Base-by-base conservation (phyloP, 2,888 invertebrate species). In the Meloe dianella region DNA sequence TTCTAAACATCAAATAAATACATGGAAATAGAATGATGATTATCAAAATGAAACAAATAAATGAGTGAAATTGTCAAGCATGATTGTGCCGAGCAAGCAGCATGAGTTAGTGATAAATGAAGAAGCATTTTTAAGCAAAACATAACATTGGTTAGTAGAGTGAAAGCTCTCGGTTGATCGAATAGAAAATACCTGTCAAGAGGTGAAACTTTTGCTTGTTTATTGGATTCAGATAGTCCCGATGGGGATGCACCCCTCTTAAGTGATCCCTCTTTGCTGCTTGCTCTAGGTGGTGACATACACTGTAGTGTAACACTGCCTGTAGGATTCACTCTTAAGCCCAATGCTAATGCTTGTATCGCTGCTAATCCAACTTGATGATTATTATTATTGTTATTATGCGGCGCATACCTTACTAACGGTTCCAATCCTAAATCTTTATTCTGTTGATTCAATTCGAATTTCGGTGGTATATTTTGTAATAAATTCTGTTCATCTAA, bases 341-440 rank as follows among this genome's bases (percentile, higher is more conserved):
- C 84, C 64, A 84, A 76, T 69, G 91, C 92, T 71, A 92, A 87
- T 79, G 92, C 91, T 78, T 92, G 90, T 76, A 93, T 91, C 74
- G 92, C 92, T 60, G 92, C 92, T 79, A 92, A 84, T 30, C 92
- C 92, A 72, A 92, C 92, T 69, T 91, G 91, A 83, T 91, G 91
- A 80, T 88, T 89, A 77, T 84, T 85, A 83, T 89, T 89, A 82
- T 87, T 88, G 9, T 47, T 47, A 20, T 47, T 47, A 51, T 51
- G 22, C 58, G 76, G 74, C 57, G 75, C 76, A 71, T 81, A 78
- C 80, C 80, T 79, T 66, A 80, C 80, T 63, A 81, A 68, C 14
- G 80, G 80, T 71, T 86, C 87, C 69, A 87, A 80, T 6, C 87
- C 86, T 70, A 89, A 85, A 81, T 90, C 89, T 73, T 89, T 86